A percentile compares a stretch with the other conserved stretches of the same genome.
Evolutionary conservation across 2,113 vertebrate genomes (phyloP).

Genomic region (Mustelus asterias): DNA sequence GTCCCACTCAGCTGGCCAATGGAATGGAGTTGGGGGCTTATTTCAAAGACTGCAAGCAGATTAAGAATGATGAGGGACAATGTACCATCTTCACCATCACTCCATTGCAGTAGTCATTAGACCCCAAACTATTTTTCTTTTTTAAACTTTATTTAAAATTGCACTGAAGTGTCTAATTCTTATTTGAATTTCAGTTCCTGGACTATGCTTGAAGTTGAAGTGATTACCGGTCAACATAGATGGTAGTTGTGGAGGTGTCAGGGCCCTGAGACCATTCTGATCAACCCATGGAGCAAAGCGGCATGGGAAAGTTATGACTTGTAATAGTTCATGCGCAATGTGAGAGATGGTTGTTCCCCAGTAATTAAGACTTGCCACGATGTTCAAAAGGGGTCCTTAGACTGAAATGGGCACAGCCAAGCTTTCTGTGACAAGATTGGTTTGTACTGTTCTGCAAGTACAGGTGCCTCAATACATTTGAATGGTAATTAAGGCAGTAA

Average conservation of each 20-base stretch:
- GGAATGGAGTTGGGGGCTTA: neutral
- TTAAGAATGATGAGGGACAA: neutral
- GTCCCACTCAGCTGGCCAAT: neutral
- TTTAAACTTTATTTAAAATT: neutral
- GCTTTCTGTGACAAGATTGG: neutral
- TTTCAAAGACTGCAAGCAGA: neutral
- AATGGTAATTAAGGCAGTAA: neutral
- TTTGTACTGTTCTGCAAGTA: neutral
- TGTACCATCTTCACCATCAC: neutral
- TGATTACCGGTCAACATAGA: neutral
- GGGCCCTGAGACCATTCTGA: neutral
- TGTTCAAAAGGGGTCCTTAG: neutral
- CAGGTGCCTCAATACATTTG: neutral
- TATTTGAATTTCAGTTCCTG: neutral
- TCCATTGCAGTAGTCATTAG: neutral
- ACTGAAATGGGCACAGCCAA: neutral
- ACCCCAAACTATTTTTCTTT: neutral
- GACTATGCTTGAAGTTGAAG: neutral
- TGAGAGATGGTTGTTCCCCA: neutral
- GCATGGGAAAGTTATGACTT: neutral
- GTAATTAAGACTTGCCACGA: neutral
- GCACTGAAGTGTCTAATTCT: neutral
- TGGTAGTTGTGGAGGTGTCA: neutral
- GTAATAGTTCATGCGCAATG: neutral
- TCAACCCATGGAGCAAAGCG: neutral